A percentile compares a stretch with the other conserved stretches of the same genome.
Evolutionary conservation across 2,888 invertebrate genomes (phyloP).

Genomic region (Nomada goodeniana): DNA sequence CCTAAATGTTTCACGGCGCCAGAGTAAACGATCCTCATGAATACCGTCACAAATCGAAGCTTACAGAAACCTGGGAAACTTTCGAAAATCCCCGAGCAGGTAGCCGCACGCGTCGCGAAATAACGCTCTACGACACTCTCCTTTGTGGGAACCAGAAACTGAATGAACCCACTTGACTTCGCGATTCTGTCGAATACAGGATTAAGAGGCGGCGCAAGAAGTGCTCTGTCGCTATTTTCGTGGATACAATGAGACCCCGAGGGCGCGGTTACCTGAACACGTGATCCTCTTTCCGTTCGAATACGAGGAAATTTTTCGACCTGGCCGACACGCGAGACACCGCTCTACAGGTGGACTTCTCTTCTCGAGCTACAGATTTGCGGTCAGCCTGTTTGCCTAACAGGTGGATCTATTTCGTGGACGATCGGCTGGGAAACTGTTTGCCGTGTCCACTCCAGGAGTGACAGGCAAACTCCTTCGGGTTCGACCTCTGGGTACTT

Average conservation of each 20-base stretch:
- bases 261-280: slow-evolving; percentile 66
- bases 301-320: slow-evolving; percentile 60
- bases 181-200: slow-evolving; percentile 56
- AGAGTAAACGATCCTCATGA: background rate
- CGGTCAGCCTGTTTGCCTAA: slow-evolving; percentile 69
- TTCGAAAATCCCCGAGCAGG: slow-evolving; percentile 24
- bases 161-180: slow-evolving; percentile 64
- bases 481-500: slow-evolving; percentile 17
- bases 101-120: slow-evolving; percentile 42
- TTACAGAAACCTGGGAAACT: background rate
- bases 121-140: slow-evolving; percentile 21
- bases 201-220: slow-evolving; percentile 40
- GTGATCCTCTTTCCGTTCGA: slow-evolving; percentile 60
- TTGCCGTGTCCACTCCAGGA: slow-evolving; percentile 48
- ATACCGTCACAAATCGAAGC: background rate
- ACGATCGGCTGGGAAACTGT: slow-evolving; percentile 59
- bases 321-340: slow-evolving; percentile 58
- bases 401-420: slow-evolving; percentile 68
- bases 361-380: slow-evolving; percentile 62
- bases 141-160: slow-evolving; percentile 30
- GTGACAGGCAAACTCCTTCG: slow-evolving; percentile 40
- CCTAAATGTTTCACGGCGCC: too few relatives aligned
- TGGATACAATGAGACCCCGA: slow-evolving; percentile 62
- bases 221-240: slow-evolving; percentile 34
- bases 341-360: slow-evolving; percentile 69